A percentile compares a stretch with the other conserved stretches of the same genome.
Conservation (phyloP, 2,888 invertebrate species). For the Dasysyrphus tricinctus region DNA sequence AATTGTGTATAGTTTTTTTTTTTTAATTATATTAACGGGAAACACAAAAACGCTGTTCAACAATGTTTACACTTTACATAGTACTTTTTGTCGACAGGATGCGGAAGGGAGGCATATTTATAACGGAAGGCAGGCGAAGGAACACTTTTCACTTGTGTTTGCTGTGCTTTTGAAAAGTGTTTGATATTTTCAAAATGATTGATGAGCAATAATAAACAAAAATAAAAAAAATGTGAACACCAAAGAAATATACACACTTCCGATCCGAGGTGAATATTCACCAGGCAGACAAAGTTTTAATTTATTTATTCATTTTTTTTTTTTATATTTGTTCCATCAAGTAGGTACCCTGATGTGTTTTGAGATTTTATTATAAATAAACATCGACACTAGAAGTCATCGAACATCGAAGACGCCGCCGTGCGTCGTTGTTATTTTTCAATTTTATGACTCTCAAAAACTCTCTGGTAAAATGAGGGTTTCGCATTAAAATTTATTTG, state of each 20-base stretch:
- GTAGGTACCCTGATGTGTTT: background rate
- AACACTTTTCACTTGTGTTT: constrained; percentile 25
- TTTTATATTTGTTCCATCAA: constrained; percentile 1
- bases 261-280: background rate
- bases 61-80: background rate
- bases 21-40: background rate
- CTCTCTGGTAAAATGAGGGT: constrained; percentile 26
- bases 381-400: background rate
- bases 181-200: constrained; percentile 49
- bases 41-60: constrained; percentile 24
- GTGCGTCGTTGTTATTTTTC: background rate
- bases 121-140: background rate
- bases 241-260: constrained; percentile 8
- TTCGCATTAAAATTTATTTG: constrained; percentile 63
- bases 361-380: constrained; percentile 19
- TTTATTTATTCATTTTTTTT: constrained; percentile 9
- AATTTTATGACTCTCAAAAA: constrained; percentile 59
- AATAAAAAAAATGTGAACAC: constrained; percentile 2
- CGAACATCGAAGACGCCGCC: no score
- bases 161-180: constrained; percentile 42
- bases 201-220: constrained; percentile 37
- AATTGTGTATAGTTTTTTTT: constrained; percentile 1
- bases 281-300: background rate
- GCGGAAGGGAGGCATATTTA: background rate
- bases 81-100: background rate